Conservation (phyloP, 2,113 vertebrate species). For the Ptilonorhynchus violaceus region DNA sequence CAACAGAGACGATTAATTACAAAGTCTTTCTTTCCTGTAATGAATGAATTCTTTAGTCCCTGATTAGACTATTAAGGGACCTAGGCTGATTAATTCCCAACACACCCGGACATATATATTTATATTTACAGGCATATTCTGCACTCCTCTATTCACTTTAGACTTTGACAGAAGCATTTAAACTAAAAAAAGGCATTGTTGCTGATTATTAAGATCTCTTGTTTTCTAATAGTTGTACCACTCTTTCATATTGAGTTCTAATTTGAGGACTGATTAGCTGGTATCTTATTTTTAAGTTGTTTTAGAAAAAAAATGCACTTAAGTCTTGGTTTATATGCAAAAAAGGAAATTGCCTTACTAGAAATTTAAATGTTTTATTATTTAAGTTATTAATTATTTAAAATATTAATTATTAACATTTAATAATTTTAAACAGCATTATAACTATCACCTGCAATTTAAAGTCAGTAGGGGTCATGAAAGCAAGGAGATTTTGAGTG, state of each 20-base stretch:
- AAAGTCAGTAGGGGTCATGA: neutral
- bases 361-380: neutral
- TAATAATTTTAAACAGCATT: neutral
- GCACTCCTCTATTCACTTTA: neutral
- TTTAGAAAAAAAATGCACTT: neutral
- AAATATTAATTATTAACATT: no score
- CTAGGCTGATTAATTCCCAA: neutral
- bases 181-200: neutral
- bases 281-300: neutral
- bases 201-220: neutral
- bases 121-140: neutral
- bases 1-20: neutral
- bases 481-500: neutral
- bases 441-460: neutral
- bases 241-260: neutral
- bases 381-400: no score
- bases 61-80: neutral
- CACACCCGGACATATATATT: neutral
- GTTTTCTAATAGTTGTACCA: neutral
- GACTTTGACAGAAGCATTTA: neutral
- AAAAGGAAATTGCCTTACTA: neutral
- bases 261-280: neutral
- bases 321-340: neutral
- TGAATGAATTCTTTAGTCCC: neutral
- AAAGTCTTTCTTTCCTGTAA: neutral